These are phyloP conservation scores for Cygnus olor DNA, from an alignment of 2,797 vertebrate genomes.

Conservation along the genomic window DNA sequence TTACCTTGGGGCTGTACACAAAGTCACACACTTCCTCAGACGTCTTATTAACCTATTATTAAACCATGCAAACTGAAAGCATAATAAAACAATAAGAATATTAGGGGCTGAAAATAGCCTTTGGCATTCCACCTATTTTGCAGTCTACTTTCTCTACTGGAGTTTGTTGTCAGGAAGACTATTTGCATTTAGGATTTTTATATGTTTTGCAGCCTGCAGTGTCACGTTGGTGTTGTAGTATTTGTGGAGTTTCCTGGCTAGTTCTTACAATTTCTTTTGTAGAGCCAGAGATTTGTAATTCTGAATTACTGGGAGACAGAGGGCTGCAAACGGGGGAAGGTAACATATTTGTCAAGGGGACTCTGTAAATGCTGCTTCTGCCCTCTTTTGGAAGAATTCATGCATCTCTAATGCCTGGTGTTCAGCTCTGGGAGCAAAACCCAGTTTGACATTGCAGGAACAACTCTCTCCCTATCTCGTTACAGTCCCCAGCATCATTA, in stretches of 20 bases:
- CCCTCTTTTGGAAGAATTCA: slow-evolving; percentile 74
- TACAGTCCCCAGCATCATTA: not conserved
- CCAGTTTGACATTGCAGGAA: not conserved
- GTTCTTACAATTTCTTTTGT: not conserved
- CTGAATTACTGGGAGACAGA: not conserved
- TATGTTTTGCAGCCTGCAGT: not conserved
- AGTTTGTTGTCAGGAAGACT: not conserved
- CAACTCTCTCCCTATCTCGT: not conserved
- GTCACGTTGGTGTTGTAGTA: not conserved
- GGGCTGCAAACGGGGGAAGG: slow-evolving; percentile 1
- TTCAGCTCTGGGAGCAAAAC: not conserved
- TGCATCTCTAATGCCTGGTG: slow-evolving; percentile 33
- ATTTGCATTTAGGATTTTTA: not conserved
- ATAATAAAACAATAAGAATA: not conserved
- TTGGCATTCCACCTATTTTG: not conserved
- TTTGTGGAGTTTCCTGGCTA: not conserved
- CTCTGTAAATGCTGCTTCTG: slow-evolving; percentile 74
- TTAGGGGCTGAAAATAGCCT: not conserved
- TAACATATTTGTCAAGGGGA: slow-evolving; percentile 22
- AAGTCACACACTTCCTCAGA: not conserved
- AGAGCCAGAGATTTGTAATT: slow-evolving; percentile 17
- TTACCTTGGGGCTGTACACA: not conserved
- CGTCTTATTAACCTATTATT: not conserved
- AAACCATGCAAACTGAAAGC: not conserved
- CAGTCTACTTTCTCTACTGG: not conserved